Percentiles rank a stretch among this genome's conserved stretches.
Conservation (phyloP, 2,888 invertebrate genomes). For the Lasioglossum morio region DNA sequence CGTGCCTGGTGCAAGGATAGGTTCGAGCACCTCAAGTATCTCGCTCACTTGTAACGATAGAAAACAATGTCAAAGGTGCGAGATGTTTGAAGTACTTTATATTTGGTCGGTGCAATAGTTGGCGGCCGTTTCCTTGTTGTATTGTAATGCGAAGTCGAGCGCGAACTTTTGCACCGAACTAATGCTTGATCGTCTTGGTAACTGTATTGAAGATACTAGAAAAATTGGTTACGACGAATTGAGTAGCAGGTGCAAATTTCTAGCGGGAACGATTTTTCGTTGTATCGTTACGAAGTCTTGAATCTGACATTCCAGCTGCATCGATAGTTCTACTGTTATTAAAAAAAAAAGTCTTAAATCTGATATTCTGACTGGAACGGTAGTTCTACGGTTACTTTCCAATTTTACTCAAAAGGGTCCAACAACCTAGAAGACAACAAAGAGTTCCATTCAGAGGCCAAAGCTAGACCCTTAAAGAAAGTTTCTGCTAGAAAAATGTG, state of each 20-base stretch:
- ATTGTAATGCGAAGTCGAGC: background rate
- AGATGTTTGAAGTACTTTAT: background rate
- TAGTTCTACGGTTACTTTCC: slow-evolving; percentile 1
- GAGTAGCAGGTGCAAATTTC: background rate
- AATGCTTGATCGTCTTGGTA: background rate
- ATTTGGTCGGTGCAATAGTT: background rate
- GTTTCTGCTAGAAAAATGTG: background rate
- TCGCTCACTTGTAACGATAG: background rate
- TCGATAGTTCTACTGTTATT: background rate
- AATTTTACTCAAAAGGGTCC: background rate
- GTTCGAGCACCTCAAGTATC: background rate
- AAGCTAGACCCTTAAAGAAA: slow-evolving; percentile 1
- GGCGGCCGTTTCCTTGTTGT: too few relatives aligned
- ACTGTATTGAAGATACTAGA: background rate
- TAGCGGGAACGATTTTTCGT: background rate
- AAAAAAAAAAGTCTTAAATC: background rate
- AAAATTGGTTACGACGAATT: background rate
- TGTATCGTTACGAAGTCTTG: slow-evolving; percentile 2
- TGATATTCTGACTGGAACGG: slow-evolving; percentile 4
- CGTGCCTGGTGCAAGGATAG: slow-evolving; percentile 2
- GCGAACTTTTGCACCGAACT: background rate
- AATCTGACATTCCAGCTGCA: background rate
- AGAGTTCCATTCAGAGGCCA: slow-evolving; percentile 9
- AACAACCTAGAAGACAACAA: background rate
- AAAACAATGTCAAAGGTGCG: background rate